Evolutionary conservation across 2,888 invertebrate genomes (phyloP).

Genomic region (Rapana venosa): DNA sequence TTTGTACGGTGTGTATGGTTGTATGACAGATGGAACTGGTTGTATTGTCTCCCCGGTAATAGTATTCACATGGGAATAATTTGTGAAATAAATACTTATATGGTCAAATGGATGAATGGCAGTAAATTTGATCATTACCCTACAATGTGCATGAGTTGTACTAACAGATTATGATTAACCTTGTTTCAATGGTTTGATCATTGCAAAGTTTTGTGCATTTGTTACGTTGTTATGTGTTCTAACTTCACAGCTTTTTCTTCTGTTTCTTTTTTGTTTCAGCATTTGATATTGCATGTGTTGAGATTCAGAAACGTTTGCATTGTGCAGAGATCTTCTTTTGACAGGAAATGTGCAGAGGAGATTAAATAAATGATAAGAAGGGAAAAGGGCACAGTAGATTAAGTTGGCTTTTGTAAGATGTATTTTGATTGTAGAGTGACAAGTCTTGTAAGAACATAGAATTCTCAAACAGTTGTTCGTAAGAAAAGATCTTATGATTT

Average conservation of each 20-base stretch:
- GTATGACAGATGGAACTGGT: too few species aligned
- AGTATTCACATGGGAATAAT: too few species aligned
- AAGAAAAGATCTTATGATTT: too few species aligned
- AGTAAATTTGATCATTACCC: background rate
- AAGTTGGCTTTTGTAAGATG: too few species aligned
- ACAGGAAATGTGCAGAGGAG: background rate
- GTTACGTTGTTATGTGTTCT: background rate
- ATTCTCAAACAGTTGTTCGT: too few species aligned
- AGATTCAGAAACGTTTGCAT: too few species aligned
- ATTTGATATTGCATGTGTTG: background rate
- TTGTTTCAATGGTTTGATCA: background rate
- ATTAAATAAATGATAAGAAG: background rate
- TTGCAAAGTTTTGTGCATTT: background rate
- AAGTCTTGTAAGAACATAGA: too few species aligned
- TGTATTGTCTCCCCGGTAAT: too few species aligned
- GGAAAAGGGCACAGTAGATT: background rate
- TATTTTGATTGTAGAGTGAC: too few species aligned
- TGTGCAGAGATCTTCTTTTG: background rate
- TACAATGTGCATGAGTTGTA: constrained; percentile 19
- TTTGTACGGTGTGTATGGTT: too few species aligned
- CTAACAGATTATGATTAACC: constrained; percentile 1
- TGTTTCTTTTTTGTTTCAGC: background rate
- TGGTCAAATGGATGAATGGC: background rate
- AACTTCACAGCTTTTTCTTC: constrained; percentile 4
- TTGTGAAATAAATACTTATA: background rate